Evolutionary conservation across 2,888 invertebrate genomes (phyloP), one percentile per base, ranked within the genome.

Genomic region (Sisyra terminalis): DNA sequence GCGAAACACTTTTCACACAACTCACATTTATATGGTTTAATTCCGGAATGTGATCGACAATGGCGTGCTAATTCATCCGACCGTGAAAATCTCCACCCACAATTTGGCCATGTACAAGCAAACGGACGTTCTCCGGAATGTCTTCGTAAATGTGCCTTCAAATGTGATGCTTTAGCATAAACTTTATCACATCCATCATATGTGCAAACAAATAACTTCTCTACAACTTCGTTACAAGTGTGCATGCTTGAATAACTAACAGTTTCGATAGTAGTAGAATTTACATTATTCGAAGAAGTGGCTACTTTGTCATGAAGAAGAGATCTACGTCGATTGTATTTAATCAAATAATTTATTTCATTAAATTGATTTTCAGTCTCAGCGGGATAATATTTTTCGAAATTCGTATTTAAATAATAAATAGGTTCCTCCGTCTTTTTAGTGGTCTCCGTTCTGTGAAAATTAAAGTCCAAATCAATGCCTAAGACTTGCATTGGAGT

Each of bases 1-100:
- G 90, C 86, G 62, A 96, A 96, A 47, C 80, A 73, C 62, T 94
- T 93, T 39, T 78, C 73, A 60, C 94, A 96, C 52, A 86, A 73
- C 45, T 73, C 71, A 61, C 94, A 96, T 45, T 80, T 75, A 62
- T 94, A 94, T 0, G 94, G 94, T 60, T 93, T 93, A 47, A 90
- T 75, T 1, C 94, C 94, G 0, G 90, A 90, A 63, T 94, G 94
- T n/a, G 90, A 92, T 48, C 94, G 73, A 42, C 85, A 77, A 59
- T 94, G 94, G 14, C 94, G 72, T 2, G 92, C 88, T 49, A 94
- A 64, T 62, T 94, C 94, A 59, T 94, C 94, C 0, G 93, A 93
- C 44, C 94, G 71, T 13, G 92, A 92, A 66, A 94, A 94, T 50
- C 83, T 73, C 93, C 93, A 94, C 29, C 76, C 75, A 60, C 93